Base-by-base conservation (phyloP, 2,797 vertebrate species). In the Characodon lateralis region DNA sequence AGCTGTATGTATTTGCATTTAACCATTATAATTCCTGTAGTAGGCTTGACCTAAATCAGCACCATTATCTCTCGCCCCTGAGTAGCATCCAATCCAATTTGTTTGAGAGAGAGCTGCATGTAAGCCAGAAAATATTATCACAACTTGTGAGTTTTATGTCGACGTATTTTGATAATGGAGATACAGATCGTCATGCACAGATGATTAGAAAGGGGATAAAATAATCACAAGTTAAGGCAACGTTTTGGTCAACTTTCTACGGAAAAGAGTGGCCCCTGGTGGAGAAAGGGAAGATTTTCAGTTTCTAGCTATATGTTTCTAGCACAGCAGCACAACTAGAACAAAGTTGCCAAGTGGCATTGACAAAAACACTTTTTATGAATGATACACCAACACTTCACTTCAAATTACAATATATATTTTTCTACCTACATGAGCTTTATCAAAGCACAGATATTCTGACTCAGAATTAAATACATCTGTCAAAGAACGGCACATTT, bases 241-340 rank as follows among this genome's bases (percentile, higher is more conserved):
- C 5, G 0, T 26, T 59, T 12, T 12, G 58, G 18, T 56, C 72
- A 1, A 48, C 68, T 24, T 7, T 12, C 0, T 31, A 7, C 43
- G 8, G 12, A 61, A 79, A 74, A 71, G 22, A 43, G 74, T 66
- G 46, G 0, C 61, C 74, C 86, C 93, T 93, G 82, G 82, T 74
- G 91, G 80, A 12, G 8, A 65, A 68, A 41, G n/a, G 20, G 43
- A 13, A 6, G 12, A 48, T 16, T 16, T n/a, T 6, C 24, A 22
- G 20, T 68, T 68, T 35, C 16, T 8, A 63, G 20, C 16, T 18
- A n/a, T 39, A 8, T 9, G 63, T 39, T 65, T 39, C 63, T 12
- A 14, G 35, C 35, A 39, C 16, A 1, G 1, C 3, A 14, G 41
- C 0, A 26, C 0, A 46, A n/a, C 39, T 68, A 24, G 10, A 24